These are phyloP conservation scores for Ptychobarbus kaznakovi DNA, from an alignment of 2,797 vertebrate genomes.

Conservation along the genomic window DNA sequence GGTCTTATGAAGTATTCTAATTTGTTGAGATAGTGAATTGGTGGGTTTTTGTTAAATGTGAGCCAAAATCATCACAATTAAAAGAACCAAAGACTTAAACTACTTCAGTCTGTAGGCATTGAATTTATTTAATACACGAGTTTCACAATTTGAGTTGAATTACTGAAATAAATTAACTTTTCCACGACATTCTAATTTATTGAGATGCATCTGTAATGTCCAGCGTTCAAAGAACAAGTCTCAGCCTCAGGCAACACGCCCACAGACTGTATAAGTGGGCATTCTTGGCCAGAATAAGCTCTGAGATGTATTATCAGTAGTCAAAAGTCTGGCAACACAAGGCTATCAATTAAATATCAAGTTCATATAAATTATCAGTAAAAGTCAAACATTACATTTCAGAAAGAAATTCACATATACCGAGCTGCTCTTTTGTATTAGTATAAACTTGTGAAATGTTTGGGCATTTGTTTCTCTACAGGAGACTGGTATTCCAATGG, in stretches of 20 bases:
- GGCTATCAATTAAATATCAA: background rate
- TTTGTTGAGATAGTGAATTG: no score
- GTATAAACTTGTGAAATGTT: background rate
- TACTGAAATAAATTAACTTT: no score
- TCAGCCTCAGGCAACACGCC: background rate
- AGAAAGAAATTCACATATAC: background rate
- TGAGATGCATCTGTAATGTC: no score
- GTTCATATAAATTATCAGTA: background rate
- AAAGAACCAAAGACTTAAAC: no score
- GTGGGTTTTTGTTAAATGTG: no score
- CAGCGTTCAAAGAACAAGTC: background rate
- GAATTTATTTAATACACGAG: no score
- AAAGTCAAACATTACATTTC: background rate
- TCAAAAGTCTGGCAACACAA: background rate
- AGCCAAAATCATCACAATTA: no score
- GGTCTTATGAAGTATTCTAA: no score
- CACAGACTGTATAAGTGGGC: background rate
- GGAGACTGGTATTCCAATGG: constrained; percentile 55
- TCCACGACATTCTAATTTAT: no score
- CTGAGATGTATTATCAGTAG: background rate
- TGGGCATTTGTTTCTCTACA: constrained; percentile 37
- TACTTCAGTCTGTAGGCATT: no score
- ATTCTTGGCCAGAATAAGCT: background rate
- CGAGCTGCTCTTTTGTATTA: background rate
- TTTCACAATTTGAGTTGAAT: no score